A percentile compares a stretch with the other conserved stretches of the same genome.
These are phyloP conservation scores for Halocynthia roretzi DNA, from an alignment of 23 tunicate species.

Conservation along the genomic window DNA sequence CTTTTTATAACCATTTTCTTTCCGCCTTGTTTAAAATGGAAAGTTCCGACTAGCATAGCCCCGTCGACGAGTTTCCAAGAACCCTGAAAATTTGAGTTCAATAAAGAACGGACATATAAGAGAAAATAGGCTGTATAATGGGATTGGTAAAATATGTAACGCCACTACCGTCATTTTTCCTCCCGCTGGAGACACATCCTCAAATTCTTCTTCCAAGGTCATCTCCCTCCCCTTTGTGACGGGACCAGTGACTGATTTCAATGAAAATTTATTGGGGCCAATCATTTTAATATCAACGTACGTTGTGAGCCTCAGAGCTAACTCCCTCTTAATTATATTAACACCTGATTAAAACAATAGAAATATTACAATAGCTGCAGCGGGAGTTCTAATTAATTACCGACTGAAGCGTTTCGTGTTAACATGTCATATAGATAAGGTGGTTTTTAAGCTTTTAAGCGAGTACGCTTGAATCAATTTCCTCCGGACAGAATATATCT, in stretches of 20 bases:
- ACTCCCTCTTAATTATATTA: constrained; percentile 7
- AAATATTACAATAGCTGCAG: background rate
- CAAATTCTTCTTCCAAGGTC: constrained; percentile 18
- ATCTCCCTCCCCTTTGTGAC: constrained; percentile 4
- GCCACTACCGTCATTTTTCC: constrained; percentile 22
- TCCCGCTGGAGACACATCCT: constrained; percentile 13
- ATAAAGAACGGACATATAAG: no score
- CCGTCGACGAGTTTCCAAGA: constrained; percentile 25
- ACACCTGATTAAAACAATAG: constrained; percentile 1
- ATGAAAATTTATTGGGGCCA: background rate
- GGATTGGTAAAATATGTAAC: no score
- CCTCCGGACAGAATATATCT: no score
- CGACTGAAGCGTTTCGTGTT: background rate
- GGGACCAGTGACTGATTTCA: constrained; percentile 27
- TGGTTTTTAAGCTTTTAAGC: background rate
- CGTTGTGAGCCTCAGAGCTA: constrained; percentile 11
- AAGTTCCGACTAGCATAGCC: constrained; percentile 9
- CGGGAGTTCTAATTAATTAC: background rate
- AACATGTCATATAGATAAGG: background rate
- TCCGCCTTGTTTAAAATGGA: constrained; percentile 2
- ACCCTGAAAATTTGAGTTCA: constrained; percentile 7
- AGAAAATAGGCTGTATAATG: no score
- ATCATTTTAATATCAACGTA: background rate
- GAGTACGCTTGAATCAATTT: background rate
- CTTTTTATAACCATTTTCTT: constrained; percentile 10